Evolutionary conservation across 1,140 invertebrate genomes (phyloP).

Genomic region (Saccostrea glomerata): DNA sequence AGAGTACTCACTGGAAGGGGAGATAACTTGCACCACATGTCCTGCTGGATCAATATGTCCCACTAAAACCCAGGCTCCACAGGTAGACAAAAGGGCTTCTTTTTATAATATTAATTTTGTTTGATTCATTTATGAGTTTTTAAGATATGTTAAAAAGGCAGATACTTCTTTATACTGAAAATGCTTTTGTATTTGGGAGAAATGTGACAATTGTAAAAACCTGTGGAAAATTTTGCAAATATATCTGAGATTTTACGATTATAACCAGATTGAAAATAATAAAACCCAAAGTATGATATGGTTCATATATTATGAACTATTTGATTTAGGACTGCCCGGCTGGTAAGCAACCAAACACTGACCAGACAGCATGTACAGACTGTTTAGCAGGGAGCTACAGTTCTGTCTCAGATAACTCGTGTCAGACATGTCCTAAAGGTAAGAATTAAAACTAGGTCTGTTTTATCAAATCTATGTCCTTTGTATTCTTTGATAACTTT

Average conservation of each 20-base stretch:
- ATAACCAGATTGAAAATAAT: not conserved
- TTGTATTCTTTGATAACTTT: no score
- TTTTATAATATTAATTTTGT: no score
- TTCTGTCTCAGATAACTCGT: slow-evolving; percentile 59
- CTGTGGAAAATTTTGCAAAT: no score
- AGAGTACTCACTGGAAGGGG: slow-evolving; percentile 56
- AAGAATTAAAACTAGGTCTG: not conserved
- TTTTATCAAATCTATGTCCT: not conserved
- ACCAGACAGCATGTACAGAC: slow-evolving; percentile 64
- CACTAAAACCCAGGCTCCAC: slow-evolving; percentile 59
- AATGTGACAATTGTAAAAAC: no score
- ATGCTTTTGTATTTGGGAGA: no score
- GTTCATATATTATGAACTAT: not conserved
- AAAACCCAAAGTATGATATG: not conserved
- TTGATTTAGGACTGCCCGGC: slow-evolving; percentile 61
- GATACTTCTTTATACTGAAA: no score
- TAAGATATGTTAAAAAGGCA: no score
- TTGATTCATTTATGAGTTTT: no score
- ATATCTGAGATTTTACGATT: no score
- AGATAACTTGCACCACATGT: slow-evolving; percentile 57
- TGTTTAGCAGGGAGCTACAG: slow-evolving; percentile 69
- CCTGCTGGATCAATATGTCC: slow-evolving; percentile 62
- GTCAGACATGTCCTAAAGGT: slow-evolving; percentile 72
- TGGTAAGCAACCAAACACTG: slow-evolving; percentile 64
- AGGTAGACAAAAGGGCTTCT: slow-evolving; percentile 46